These are phyloP conservation scores for Falco berigora DNA, from an alignment of 2,797 vertebrate species.

Conservation along the genomic window DNA sequence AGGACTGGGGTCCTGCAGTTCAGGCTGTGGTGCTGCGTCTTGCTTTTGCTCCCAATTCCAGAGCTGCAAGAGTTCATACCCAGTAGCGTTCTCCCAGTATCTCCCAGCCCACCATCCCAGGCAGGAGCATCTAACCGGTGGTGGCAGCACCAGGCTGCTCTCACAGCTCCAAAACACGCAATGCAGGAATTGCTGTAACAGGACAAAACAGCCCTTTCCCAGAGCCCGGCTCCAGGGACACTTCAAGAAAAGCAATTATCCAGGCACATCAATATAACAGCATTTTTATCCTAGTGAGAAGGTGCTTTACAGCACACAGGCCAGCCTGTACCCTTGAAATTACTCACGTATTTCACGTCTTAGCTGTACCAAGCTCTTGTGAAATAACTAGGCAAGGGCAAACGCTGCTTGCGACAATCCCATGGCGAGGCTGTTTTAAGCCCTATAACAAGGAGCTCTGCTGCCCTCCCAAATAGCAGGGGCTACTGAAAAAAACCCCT, in stretches of 20 bases:
- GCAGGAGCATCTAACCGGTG: neutral
- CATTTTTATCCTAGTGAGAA: neutral
- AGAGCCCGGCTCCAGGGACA: neutral
- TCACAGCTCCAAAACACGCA: neutral
- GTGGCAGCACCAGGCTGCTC: neutral
- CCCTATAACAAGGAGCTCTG: neutral
- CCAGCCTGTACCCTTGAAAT: neutral
- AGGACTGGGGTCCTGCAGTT: neutral
- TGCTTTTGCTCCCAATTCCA: neutral
- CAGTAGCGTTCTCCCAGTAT: fast-evolving
- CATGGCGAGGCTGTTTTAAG: neutral
- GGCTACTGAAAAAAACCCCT: neutral
- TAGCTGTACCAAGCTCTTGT: neutral
- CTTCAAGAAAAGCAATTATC: neutral
- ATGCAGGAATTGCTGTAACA: fast-evolving
- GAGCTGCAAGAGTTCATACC: neutral
- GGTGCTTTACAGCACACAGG: neutral
- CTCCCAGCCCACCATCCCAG: neutral
- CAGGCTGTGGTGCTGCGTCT: neutral
- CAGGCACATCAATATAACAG: neutral
- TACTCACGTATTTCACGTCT: neutral
- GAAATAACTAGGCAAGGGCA: neutral
- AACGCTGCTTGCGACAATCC: fast-evolving
- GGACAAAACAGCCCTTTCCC: neutral
- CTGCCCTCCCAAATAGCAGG: neutral